These are phyloP conservation scores for Micrasema minimum DNA, from an alignment of 1,140 invertebrate genomes.

Conservation along the genomic window DNA sequence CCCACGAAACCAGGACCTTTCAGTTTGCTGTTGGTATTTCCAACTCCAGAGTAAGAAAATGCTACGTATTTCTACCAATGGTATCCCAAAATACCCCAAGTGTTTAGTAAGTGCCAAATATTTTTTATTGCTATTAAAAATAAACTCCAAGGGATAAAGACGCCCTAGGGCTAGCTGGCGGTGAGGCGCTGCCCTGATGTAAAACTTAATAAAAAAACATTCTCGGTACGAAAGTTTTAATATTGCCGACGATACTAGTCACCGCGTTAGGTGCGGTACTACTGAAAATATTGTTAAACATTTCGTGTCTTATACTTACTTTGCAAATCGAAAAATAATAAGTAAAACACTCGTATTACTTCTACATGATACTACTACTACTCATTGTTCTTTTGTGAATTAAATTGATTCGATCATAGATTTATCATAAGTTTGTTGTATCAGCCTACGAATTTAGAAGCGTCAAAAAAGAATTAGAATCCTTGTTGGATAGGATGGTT, in stretches of 20 bases:
- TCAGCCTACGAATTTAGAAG: too few species aligned
- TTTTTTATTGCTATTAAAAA: conserved; percentile 7
- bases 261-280: background rate
- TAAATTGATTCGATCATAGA: too few species aligned
- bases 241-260: conserved; percentile 11
- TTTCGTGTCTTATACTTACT: too few species aligned
- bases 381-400: too few species aligned
- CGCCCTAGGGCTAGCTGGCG: conserved; percentile 3
- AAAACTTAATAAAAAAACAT: conserved; percentile 25
- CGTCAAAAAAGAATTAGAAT: too few species aligned
- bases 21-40: background rate
- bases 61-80: too few species aligned
- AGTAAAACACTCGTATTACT: too few species aligned
- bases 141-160: background rate
- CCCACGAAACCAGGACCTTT: background rate
- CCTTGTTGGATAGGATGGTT: too few species aligned
- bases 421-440: too few species aligned
- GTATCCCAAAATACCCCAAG: too few species aligned
- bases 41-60: background rate
- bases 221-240: conserved; percentile 13
- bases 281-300: background rate
- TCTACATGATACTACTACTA: too few species aligned
- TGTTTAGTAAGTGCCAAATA: background rate
- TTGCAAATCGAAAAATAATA: too few species aligned
- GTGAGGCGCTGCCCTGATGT: conserved; percentile 8